Conservation (phyloP, 2,113 vertebrate genomes). For the Solea senegalensis region DNA sequence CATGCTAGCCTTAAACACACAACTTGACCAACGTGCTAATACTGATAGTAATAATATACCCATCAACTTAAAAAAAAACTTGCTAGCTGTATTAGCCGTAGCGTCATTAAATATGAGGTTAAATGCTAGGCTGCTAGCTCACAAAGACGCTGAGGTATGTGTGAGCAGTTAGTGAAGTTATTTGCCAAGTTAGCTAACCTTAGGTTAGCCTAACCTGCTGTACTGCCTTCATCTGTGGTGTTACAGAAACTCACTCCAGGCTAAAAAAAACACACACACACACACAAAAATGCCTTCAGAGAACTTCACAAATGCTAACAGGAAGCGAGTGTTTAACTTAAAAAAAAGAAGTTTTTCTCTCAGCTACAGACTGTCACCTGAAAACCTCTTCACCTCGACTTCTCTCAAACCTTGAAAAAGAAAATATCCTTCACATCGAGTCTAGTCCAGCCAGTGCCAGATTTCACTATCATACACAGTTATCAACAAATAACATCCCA, state of each 20-base stretch:
- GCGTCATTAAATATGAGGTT: constrained; percentile 22
- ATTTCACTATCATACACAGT: too few species aligned
- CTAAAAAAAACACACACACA: fast-evolving
- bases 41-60: constrained; percentile 27
- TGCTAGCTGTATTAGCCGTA: constrained; percentile 65
- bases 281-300: background rate
- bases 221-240: background rate
- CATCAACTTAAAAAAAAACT: constrained; percentile 27
- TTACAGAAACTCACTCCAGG: background rate
- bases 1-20: background rate
- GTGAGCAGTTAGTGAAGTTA: constrained; percentile 14
- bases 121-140: constrained; percentile 43
- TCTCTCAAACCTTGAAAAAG: too few species aligned
- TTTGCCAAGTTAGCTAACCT: constrained; percentile 16
- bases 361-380: background rate
- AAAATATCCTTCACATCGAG: too few species aligned
- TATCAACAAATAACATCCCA: too few species aligned
- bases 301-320: background rate
- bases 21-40: constrained; percentile 33
- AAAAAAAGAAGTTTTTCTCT: too few species aligned
- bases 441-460: too few species aligned
- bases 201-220: background rate
- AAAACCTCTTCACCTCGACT: too few species aligned
- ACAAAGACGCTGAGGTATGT: constrained; percentile 26
- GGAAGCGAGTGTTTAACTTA: constrained; percentile 35